Evolutionary conservation across 2,888 invertebrate genomes (phyloP), one percentile per base, ranked within the genome.

Genomic region (Drosophila conformis): DNA sequence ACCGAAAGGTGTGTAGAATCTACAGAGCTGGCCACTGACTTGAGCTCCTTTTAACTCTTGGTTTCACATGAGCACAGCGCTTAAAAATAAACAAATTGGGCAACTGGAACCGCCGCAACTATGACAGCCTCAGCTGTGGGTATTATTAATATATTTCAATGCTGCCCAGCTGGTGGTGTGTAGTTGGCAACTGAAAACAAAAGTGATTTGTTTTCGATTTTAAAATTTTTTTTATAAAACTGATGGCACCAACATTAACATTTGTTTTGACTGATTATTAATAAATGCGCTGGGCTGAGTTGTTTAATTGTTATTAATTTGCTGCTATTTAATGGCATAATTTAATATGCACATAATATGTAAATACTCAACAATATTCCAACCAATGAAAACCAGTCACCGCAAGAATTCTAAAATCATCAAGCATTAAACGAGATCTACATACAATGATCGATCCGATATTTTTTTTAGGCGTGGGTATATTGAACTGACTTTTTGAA

Each of bases 281-380:
- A 82, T 67, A 64, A 73, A 84, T 82, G 72, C 69, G 56, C 54
- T 46, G 36, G 65, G 61, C 40, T 69, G 36, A 62, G 53, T 57
- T 65, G 27, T 67, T 79, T 82, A 88, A 87, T 88, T 87, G 73
- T 76, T 78, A 87, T 83, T 85, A 87, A 85, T 87, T 76, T 82
- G 78, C 78, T 78, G 49, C 77, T 73, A 59, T 76, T 65, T 78
- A 86, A 83, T 89, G 67, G 76, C 62, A 83, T 76, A 78, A 80
- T 81, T 83, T 77, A 83, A 83, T 63, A 69, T 69, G 64, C 63
- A 60, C 65, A 46, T 62, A 57, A 59, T 63, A 60, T 68, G 51
- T 69, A 66, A 52, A 78, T 61, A 25, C 33, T 38, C 40, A 54
- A 11, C 66, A 38, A 46, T 33, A 63, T 31, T 68, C 31, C 8